A percentile compares a stretch with the other conserved stretches of the same genome.
These are phyloP conservation scores for Dendroctonus valens DNA, from an alignment of 1,140 invertebrate species.

Conservation along the genomic window DNA sequence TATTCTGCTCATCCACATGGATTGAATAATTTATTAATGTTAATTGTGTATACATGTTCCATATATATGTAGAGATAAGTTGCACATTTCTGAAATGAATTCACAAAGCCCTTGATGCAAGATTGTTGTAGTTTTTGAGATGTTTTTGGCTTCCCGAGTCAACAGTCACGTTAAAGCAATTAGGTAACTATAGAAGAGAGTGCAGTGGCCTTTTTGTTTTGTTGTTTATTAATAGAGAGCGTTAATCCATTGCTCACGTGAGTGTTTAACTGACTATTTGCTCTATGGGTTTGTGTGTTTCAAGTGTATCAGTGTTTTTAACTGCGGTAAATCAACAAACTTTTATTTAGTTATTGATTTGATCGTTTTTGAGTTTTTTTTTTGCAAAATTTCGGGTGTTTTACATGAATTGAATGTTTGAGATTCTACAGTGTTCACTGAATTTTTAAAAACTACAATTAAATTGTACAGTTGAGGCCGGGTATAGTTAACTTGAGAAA, in stretches of 20 bases:
- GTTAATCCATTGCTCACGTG: conserved; percentile 48
- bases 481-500: too few relatives aligned
- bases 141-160: conserved; percentile 28
- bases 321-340: too few relatives aligned
- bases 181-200: conserved; percentile 43
- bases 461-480: too few relatives aligned
- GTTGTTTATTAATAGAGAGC: conserved; percentile 36
- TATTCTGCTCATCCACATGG: conserved; percentile 31
- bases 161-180: conserved; percentile 48
- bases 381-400: too few relatives aligned
- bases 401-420: too few relatives aligned
- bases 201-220: conserved; percentile 38
- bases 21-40: conserved; percentile 32
- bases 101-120: conserved; percentile 12
- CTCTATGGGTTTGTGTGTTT: too few relatives aligned
- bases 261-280: conserved; percentile 34
- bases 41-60: conserved; percentile 1
- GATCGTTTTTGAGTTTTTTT: too few relatives aligned
- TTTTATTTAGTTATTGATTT: too few relatives aligned
- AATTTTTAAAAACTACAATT: too few relatives aligned
- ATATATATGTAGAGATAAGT: neutral
- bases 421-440: too few relatives aligned
- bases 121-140: conserved; percentile 35
- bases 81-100: too few relatives aligned
- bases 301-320: too few relatives aligned